Evolutionary conservation across 2,888 invertebrate genomes (phyloP).

Genomic region (Polydrusus pterygomalis): DNA sequence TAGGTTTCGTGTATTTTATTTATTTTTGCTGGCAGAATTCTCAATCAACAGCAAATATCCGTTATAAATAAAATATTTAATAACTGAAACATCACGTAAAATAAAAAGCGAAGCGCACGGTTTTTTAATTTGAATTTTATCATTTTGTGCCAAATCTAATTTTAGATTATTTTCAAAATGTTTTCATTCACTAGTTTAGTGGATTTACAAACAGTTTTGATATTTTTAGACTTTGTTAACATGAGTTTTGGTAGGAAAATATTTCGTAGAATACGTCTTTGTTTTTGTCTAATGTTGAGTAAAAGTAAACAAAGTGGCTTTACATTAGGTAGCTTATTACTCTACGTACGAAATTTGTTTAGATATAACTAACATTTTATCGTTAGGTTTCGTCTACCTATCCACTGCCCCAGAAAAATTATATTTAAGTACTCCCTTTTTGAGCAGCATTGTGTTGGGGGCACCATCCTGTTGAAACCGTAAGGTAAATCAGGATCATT

Average conservation of each 20-base stretch:
- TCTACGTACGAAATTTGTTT: no score
- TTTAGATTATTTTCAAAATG: constrained; percentile 40
- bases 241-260: constrained; percentile 33
- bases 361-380: no score
- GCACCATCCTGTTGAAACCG: no score
- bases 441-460: no score
- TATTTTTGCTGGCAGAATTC: no score
- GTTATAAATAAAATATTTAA: constrained; percentile 5
- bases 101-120: not conserved
- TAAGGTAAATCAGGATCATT: no score
- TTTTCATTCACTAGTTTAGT: constrained; percentile 50
- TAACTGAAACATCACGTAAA: constrained; percentile 6
- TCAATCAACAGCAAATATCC: not conserved
- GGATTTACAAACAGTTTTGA: constrained; percentile 45
- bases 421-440: no score
- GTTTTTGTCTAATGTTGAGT: not conserved
- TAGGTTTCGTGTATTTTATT: no score
- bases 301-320: no score
- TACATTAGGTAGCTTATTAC: no score
- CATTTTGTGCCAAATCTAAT: constrained; percentile 32
- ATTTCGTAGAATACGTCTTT: not conserved
- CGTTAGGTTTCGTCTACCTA: no score
- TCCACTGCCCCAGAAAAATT: no score
- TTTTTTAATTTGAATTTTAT: not conserved
- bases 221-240: constrained; percentile 47